These are phyloP conservation scores for Malthinus flaveolus DNA, from an alignment of 2,888 invertebrate genomes.

Conservation along the genomic window DNA sequence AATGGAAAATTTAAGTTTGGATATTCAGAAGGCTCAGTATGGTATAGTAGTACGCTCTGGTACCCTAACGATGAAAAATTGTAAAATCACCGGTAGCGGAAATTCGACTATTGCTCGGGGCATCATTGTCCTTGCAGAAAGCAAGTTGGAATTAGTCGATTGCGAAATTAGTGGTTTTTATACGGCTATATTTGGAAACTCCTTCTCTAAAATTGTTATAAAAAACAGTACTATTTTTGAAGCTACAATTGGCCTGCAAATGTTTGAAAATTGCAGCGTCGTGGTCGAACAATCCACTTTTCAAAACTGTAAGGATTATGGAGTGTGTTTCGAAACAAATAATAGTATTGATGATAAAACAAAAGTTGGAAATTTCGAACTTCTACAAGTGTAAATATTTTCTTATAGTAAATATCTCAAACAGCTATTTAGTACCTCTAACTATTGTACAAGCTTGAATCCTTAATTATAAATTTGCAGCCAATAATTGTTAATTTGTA, in stretches of 20 bases:
- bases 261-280: constrained; percentile 54
- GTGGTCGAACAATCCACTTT: constrained; percentile 50
- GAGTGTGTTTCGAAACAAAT: constrained; percentile 57
- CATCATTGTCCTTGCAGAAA: constrained; percentile 56
- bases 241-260: constrained; percentile 49
- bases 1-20: constrained; percentile 60
- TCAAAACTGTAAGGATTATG: constrained; percentile 56
- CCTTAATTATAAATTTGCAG: too few species aligned
- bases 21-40: constrained; percentile 58
- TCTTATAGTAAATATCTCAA: background rate
- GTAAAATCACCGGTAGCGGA: constrained; percentile 57
- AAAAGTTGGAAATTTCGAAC: constrained; percentile 43
- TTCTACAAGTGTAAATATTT: constrained; percentile 45
- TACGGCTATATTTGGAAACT: constrained; percentile 57
- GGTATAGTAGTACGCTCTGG: constrained; percentile 59
- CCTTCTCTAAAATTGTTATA: constrained; percentile 48
- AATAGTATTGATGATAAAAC: constrained; percentile 37
- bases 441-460: background rate
- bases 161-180: constrained; percentile 58
- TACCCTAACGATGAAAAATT: constrained; percentile 55
- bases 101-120: constrained; percentile 60
- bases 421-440: background rate
- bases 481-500: too few species aligned
- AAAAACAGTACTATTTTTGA: constrained; percentile 47
- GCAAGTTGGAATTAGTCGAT: constrained; percentile 53